These are phyloP conservation scores for Pampus argenteus DNA, from an alignment of 2,797 vertebrate genomes.

Conservation along the genomic window DNA sequence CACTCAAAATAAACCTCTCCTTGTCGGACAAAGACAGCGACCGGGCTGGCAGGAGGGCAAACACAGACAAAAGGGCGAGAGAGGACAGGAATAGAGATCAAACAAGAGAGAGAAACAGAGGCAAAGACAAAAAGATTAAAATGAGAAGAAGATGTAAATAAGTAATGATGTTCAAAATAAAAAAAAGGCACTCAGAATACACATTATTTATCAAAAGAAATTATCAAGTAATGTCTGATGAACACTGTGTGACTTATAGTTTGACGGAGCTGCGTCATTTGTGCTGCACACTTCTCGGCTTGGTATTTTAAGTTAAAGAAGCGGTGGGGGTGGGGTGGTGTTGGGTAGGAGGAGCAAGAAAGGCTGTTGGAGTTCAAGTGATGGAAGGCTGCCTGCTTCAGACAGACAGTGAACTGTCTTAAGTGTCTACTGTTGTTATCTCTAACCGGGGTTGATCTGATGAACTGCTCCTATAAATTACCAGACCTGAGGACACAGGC, in stretches of 20 bases:
- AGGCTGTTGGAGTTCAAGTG: conserved; percentile 58
- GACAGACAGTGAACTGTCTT: conserved; percentile 67
- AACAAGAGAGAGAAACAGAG: conserved; percentile 14
- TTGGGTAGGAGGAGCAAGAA: conserved; percentile 46
- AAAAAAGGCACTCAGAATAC: conserved; percentile 22
- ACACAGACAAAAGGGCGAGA: conserved; percentile 49
- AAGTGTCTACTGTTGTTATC: conserved; percentile 68
- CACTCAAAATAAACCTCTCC: conserved; percentile 86
- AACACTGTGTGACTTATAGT: conserved; percentile 18
- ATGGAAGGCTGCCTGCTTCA: conserved; percentile 65
- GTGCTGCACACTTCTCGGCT: conserved; percentile 14
- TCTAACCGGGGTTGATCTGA: conserved; percentile 69
- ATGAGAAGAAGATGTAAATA: conserved; percentile 52
- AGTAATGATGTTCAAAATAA: conserved; percentile 56
- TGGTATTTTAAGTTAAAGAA: conserved; percentile 40
- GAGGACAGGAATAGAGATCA: conserved; percentile 3
- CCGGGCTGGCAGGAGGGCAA: conserved; percentile 71
- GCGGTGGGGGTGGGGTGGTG: conserved; percentile 29
- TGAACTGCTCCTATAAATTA: conserved; percentile 81
- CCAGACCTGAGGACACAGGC: conserved; percentile 58
- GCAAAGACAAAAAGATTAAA: conserved; percentile 43
- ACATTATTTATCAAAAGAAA: conserved; percentile 23
- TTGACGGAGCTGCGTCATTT: conserved; percentile 24
- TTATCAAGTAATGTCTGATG: conserved; percentile 22
- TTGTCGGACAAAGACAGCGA: conserved; percentile 78